These are phyloP conservation scores for Latrodectus elegans DNA, from an alignment of 2,888 invertebrate genomes.

Conservation along the genomic window DNA sequence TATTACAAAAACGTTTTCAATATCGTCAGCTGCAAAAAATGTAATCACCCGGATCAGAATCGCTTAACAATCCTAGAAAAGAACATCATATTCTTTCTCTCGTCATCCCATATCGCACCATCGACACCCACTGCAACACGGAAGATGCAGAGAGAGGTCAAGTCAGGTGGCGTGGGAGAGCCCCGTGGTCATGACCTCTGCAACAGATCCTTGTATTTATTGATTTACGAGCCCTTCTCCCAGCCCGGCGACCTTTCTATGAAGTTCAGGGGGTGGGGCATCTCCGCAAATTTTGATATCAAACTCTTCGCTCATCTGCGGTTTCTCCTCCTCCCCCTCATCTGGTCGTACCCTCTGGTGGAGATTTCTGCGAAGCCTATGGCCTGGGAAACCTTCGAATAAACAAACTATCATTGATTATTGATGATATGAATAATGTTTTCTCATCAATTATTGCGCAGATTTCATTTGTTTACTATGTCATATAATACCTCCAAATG, in stretches of 20 bases:
- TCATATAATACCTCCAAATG: too few relatives aligned
- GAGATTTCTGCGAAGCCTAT: too few relatives aligned
- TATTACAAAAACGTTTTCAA: too few relatives aligned
- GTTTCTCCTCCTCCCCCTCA: slow-evolving; percentile 9
- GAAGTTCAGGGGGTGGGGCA: slow-evolving; percentile 55
- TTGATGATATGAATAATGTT: too few relatives aligned
- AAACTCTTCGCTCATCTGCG: slow-evolving; percentile 37
- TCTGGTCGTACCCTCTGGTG: background rate
- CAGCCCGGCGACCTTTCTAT: slow-evolving; percentile 26
- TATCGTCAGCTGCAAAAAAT: too few relatives aligned
- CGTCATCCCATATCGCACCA: slow-evolving; percentile 44
- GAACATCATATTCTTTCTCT: background rate
- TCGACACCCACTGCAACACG: slow-evolving; percentile 24
- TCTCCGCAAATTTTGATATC: slow-evolving; percentile 58
- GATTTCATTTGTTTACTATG: too few relatives aligned
- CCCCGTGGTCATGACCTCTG: slow-evolving; percentile 18
- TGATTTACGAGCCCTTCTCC: slow-evolving; percentile 65
- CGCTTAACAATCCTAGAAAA: background rate
- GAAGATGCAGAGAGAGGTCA: slow-evolving; percentile 23
- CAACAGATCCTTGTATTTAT: slow-evolving; percentile 40
- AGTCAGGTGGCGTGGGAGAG: slow-evolving; percentile 64
- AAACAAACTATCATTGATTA: too few relatives aligned
- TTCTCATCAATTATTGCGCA: too few relatives aligned
- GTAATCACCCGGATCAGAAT: background rate
- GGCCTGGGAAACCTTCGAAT: too few relatives aligned